Base-by-base conservation (phyloP, 2,797 vertebrate species). In the Thalassophryne amazonica region DNA sequence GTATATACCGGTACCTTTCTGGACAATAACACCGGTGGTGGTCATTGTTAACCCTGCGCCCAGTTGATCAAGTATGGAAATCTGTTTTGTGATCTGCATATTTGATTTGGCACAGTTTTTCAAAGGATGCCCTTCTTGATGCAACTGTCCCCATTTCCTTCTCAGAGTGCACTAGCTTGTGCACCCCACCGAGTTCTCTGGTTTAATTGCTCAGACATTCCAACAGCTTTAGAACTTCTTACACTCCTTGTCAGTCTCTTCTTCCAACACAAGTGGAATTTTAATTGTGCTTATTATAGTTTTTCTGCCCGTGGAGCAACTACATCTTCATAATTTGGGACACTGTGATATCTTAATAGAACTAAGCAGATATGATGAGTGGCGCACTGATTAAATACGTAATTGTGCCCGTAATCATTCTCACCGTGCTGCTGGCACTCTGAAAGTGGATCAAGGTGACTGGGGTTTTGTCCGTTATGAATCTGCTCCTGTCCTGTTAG, bases 331-430 rank as follows among this genome's bases (percentile, higher is more conserved):
- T 56, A 40, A 42, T 19, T 43, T 6, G 6, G 42, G 54, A 61
- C 36, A 29, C 45, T 19, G 35, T 34, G 31, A 53, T 68, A 71
- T 64, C 55, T 51, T 81, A 68, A 79, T 76, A 62, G 50, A 79
- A 63, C 77, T 60, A 71, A 71, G 69, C 67, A 51, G 60, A 67
- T 67, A 64, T 49, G 63, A 79, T 73, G 64, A 76, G 60, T 55
- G 34, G 45, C 50, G 63, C 37, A 34, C 41, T 21, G n/a, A 42
- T 27, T 80, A 60, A 85, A 75, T 17, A 10, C 51, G 79, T 56
- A 80, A 77, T 76, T 65, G 31, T 51, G 50, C 60, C 20, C 56
- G 23, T 62, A 75, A 83, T 81, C 63, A 56, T 41, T 24, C 40
- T 9, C 51, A 77, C 10, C 29, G 40, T 43, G 65, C 60, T 51